A percentile compares a stretch with the other conserved stretches of the same genome.
These are phyloP conservation scores for Tetragonula carbonaria DNA, from an alignment of 2,888 invertebrate species.

Conservation along the genomic window DNA sequence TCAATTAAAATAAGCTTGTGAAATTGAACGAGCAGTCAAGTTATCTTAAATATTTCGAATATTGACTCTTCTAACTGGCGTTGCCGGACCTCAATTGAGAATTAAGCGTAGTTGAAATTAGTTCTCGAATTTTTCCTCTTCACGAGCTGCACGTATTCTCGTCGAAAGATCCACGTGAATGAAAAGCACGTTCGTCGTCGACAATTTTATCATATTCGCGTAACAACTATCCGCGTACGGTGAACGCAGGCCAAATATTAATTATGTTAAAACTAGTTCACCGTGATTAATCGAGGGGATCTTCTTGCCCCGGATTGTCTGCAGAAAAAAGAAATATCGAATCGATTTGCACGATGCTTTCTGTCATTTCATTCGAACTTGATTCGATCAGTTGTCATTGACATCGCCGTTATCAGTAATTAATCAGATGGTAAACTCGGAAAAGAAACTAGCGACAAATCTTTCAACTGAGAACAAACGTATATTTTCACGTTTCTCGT, in stretches of 20 bases:
- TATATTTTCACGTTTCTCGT: background rate
- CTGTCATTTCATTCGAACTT: background rate
- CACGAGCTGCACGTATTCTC: too few relatives aligned
- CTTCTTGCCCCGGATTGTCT: conserved; percentile 26
- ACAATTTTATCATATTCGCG: conserved; percentile 54
- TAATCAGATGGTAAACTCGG: background rate
- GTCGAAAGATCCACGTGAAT: background rate
- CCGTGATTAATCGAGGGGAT: conserved; percentile 49
- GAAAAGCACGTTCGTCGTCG: conserved; percentile 27
- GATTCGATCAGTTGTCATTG: background rate
- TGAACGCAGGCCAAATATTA: conserved; percentile 50
- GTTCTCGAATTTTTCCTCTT: too few relatives aligned
- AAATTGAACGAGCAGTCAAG: background rate
- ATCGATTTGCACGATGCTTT: conserved; percentile 15
- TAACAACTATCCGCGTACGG: conserved; percentile 50
- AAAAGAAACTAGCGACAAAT: background rate
- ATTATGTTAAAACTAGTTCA: conserved; percentile 56
- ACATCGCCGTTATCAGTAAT: background rate
- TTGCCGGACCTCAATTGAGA: too few relatives aligned
- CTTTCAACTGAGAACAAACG: background rate
- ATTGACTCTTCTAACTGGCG: background rate
- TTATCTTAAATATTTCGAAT: background rate
- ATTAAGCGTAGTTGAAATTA: too few relatives aligned
- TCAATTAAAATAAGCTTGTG: background rate
- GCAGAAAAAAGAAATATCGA: background rate